These are phyloP conservation scores for Leguminivora glycinivorella DNA, from an alignment of 1,140 invertebrate species.

Conservation along the genomic window DNA sequence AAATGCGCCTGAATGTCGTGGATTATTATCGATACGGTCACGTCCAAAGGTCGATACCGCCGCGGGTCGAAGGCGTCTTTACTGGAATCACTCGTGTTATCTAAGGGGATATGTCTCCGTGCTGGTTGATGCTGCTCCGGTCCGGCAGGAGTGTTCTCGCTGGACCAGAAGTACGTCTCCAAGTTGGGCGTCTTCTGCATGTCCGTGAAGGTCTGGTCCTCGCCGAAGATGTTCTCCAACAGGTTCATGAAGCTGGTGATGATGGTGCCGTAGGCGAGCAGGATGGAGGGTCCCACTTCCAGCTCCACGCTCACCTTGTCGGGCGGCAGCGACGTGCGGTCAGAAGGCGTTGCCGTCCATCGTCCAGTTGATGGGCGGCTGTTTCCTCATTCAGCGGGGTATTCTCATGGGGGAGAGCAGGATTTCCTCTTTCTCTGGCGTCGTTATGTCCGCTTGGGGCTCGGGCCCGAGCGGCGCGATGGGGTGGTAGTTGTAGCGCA, in stretches of 20 bases:
- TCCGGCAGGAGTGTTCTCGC: conserved; percentile 70
- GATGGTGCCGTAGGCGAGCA: conserved; percentile 94
- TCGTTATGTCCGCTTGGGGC: conserved; percentile 94
- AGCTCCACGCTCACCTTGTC: conserved; percentile 95
- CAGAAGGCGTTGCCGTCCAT: conserved; percentile 87
- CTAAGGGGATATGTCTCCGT: conserved; percentile 80
- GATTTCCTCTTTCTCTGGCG: conserved; percentile 96
- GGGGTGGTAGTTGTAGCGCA: conserved; percentile 95
- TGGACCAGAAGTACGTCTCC: conserved; percentile 75
- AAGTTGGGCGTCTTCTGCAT: conserved; percentile 85
- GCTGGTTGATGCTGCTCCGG: conserved; percentile 74
- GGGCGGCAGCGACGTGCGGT: conserved; percentile 89
- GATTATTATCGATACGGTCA: conserved; percentile 95
- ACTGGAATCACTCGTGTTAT: conserved; percentile 77
- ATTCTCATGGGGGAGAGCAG: conserved; percentile 94
- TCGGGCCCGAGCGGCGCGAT: conserved; percentile 91
- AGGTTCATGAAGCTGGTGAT: conserved; percentile 93
- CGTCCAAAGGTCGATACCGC: conserved; percentile 92
- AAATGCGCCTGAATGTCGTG: conserved; percentile 97
- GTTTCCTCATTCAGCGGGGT: conserved; percentile 86
- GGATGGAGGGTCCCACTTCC: conserved; percentile 94
- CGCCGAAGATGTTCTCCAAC: conserved; percentile 98
- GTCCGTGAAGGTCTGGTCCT: conserved; percentile 95
- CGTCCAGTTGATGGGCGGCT: conserved; percentile 84
- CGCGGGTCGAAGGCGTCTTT: conserved; percentile 89